Conservation (phyloP, 2,888 invertebrate genomes). For the Trachelus iudaicus region DNA sequence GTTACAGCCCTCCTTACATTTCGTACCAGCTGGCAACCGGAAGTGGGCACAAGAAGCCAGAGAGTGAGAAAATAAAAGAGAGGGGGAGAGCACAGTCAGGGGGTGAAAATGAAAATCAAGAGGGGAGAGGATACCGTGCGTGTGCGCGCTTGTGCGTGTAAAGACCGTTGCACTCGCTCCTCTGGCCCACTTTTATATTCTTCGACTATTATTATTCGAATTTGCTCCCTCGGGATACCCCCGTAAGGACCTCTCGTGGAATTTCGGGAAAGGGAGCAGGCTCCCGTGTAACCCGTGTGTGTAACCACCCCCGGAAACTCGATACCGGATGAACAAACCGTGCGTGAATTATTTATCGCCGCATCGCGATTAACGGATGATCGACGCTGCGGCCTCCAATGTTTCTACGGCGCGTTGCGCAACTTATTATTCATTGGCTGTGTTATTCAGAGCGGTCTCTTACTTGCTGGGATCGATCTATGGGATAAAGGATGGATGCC, state of each 20-base stretch:
- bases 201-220: slow-evolving; percentile 9
- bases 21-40: slow-evolving; percentile 59
- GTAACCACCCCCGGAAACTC: background rate
- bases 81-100: slow-evolving; percentile 1
- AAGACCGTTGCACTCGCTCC: slow-evolving; percentile 47
- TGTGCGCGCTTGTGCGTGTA: slow-evolving; percentile 19
- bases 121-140: background rate
- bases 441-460: background rate
- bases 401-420: background rate
- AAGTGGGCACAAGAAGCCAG: slow-evolving; percentile 50
- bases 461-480: background rate
- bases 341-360: background rate
- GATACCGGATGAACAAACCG: background rate
- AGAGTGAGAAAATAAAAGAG: slow-evolving; percentile 47
- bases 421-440: background rate
- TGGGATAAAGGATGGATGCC: background rate
- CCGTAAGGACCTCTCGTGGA: background rate
- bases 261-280: background rate
- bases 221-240: background rate
- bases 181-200: slow-evolving; percentile 49
- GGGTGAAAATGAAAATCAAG: slow-evolving; percentile 14
- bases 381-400: background rate
- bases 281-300: background rate
- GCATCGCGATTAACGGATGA: background rate
- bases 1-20: slow-evolving; percentile 12